These are phyloP conservation scores for Zaprionus gabonicus DNA, from an alignment of 1,140 invertebrate genomes.

Conservation along the genomic window DNA sequence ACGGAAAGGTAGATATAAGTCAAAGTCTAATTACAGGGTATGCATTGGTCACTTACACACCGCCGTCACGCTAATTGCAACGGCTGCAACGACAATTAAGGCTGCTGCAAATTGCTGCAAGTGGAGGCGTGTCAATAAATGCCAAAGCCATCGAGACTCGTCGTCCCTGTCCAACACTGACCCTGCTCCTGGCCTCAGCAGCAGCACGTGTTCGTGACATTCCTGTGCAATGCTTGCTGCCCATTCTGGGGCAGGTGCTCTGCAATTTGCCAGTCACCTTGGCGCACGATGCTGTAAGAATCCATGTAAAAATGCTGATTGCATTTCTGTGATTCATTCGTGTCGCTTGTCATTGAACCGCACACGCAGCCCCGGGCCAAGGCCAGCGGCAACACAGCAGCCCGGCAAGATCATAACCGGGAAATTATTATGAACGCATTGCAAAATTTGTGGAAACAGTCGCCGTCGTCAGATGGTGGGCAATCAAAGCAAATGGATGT, in stretches of 20 bases:
- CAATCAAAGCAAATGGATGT: conserved; percentile 45
- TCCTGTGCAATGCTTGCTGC: conserved; percentile 42
- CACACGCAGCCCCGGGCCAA: conserved; percentile 47
- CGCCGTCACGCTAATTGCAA: conserved; percentile 40
- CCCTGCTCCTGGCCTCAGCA: conserved; percentile 55
- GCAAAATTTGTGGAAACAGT: conserved; percentile 18
- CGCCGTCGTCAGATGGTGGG: conserved; percentile 19
- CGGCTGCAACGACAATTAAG: conserved; percentile 9
- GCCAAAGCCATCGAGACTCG: not conserved
- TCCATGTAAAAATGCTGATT: conserved; percentile 77
- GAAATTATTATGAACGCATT: conserved; percentile 55
- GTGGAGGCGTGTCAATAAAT: conserved; percentile 10
- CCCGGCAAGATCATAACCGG: conserved; percentile 55
- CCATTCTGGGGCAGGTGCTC: conserved; percentile 22
- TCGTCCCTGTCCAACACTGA: conserved; percentile 12
- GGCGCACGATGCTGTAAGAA: conserved; percentile 63
- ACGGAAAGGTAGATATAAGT: not conserved
- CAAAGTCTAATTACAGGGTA: conserved; percentile 9
- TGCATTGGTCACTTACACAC: not conserved
- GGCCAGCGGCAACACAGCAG: conserved; percentile 42
- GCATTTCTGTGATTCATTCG: conserved; percentile 73
- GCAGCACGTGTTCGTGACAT: conserved; percentile 68
- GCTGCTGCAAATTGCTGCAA: conserved; percentile 31
- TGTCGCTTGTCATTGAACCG: conserved; percentile 58
- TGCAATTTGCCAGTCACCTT: conserved; percentile 22